Base-by-base conservation (phyloP, 2,797 vertebrate genomes). In the Synanceia verrucosa region DNA sequence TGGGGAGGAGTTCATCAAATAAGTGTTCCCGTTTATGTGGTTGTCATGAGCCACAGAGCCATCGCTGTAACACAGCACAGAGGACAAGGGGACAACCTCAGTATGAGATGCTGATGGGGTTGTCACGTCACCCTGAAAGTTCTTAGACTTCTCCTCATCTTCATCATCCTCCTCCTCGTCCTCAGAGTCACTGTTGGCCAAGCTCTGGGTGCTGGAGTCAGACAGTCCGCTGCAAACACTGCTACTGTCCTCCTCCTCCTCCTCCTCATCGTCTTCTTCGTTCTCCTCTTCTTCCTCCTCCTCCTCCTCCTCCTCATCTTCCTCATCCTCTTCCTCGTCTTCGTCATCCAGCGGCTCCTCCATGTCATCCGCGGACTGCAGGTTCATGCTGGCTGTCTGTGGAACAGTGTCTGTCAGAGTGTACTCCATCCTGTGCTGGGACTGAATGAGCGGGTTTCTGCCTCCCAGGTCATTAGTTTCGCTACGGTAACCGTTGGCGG, bases 151-250 rank as follows among this genome's bases (percentile, higher is more conserved):
- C 73, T 95, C 96, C 29, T 96, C 95, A 1, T 96, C 94, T 6
- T 96, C 96, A 0, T 93, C 94, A 3, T 95, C 93, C 0, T 94
- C 95, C 6, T 96, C 96, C 19, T 97, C 97, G 1, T 98, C 97
- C 65, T 98, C 97, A 0, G 97, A 97, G 88, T 99, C 97, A 12
- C 96, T 99, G 78, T 96, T 97, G 0, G 96, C 96, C 82, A 99
- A 92, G 90, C 97, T 99, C 82, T 99, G 97, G 0, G 97, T 97
- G 92, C 97, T 99, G 33, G 97, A 99, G 90, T 99, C 98, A 0
- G 97, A 99, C 76, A 97, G 94, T 10, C 95, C 96, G 1, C 97
- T 99, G 89, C 97, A 99, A 74, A 98, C 94, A 51, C 98, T 99
- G 92, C 97, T 98, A n/a, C 96, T 97, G 5, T 99, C 97, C 39